Percentiles rank a stretch among this genome's conserved stretches.
Evolutionary conservation across 1,140 invertebrate genomes (phyloP).

Genomic region (Drosophila neocordata): DNA sequence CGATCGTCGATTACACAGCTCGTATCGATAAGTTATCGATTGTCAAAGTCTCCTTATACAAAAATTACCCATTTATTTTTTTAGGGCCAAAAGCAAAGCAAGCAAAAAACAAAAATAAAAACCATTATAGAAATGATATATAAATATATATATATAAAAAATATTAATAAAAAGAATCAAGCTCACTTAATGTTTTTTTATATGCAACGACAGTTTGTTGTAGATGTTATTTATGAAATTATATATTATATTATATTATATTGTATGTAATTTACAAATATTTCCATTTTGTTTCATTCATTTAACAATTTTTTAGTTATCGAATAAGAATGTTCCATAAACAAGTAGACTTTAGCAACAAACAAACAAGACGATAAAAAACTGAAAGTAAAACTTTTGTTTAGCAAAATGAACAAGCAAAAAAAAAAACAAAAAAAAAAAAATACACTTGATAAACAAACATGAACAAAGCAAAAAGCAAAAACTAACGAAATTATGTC

Average conservation of each 20-base stretch:
- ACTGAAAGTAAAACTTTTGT: slow-evolving; percentile 75
- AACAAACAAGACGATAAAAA: slow-evolving; percentile 77
- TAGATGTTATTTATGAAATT: slow-evolving; percentile 33
- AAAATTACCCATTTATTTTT: too few relatives aligned
- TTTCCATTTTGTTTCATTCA: slow-evolving; percentile 22
- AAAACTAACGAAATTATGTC: slow-evolving; percentile 69
- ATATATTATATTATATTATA: slow-evolving; percentile 55
- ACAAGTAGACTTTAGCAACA: slow-evolving; percentile 77
- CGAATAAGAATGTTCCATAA: slow-evolving; percentile 79
- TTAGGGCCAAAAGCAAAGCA: slow-evolving; percentile 54
- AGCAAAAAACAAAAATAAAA: slow-evolving; percentile 18
- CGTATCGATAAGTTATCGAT: slow-evolving; percentile 7
- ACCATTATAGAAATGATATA: background rate
- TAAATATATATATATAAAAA: too few relatives aligned
- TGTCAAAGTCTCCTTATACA: too few relatives aligned
- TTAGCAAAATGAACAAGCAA: slow-evolving; percentile 37
- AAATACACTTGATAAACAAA: slow-evolving; percentile 21
- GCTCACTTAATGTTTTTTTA: slow-evolving; percentile 9
- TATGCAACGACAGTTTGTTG: slow-evolving; percentile 16
- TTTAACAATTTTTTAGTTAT: slow-evolving; percentile 36
- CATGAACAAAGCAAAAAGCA: slow-evolving; percentile 13
- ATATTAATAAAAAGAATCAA: too few relatives aligned
- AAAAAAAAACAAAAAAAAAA: too few relatives aligned
- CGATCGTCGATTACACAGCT: too few relatives aligned
- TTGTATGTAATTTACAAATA: slow-evolving; percentile 24